Conservation (phyloP, 2,888 invertebrate species). For the Drosophila merina region DNA sequence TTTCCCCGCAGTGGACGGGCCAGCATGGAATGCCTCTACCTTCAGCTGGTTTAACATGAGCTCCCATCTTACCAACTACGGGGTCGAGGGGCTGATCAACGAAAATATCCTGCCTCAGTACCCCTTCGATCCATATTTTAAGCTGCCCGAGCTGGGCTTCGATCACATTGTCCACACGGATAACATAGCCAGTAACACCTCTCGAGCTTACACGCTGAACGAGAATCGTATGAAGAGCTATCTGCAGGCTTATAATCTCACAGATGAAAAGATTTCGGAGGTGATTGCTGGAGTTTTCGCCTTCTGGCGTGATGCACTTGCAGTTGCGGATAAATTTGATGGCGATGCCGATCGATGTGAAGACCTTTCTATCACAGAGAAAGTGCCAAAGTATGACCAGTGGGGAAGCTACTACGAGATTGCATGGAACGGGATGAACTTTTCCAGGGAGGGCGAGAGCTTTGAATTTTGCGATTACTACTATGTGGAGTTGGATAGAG, state of each 20-base stretch:
- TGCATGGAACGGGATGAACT: conserved; percentile 68
- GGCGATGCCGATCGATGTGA: conserved; percentile 52
- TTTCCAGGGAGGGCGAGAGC: conserved; percentile 17
- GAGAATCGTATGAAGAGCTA: conserved; percentile 75
- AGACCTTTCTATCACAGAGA: neutral
- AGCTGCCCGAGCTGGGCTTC: conserved; percentile 79
- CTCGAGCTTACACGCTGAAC: conserved; percentile 74
- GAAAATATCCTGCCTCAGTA: conserved; percentile 62
- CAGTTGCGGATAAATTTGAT: conserved; percentile 56
- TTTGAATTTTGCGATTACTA: conserved; percentile 61
- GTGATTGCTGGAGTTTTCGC: conserved; percentile 70
- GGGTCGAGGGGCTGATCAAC: conserved; percentile 62
- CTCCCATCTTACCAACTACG: conserved; percentile 78
- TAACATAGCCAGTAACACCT: conserved; percentile 72
- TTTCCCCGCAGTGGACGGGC: conserved; percentile 80
- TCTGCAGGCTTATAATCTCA: conserved; percentile 65
- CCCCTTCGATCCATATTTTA: conserved; percentile 78
- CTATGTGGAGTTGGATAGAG: conserved; percentile 68
- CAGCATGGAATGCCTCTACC: conserved; percentile 65
- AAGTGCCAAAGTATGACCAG: conserved; percentile 27
- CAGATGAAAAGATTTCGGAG: conserved; percentile 49
- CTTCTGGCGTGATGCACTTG: conserved; percentile 68
- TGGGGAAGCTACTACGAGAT: conserved; percentile 75
- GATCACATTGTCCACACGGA: conserved; percentile 77
- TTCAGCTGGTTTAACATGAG: conserved; percentile 83